Conservation (phyloP, 1,140 invertebrate genomes). For the Alviniconcha marisindica region DNA sequence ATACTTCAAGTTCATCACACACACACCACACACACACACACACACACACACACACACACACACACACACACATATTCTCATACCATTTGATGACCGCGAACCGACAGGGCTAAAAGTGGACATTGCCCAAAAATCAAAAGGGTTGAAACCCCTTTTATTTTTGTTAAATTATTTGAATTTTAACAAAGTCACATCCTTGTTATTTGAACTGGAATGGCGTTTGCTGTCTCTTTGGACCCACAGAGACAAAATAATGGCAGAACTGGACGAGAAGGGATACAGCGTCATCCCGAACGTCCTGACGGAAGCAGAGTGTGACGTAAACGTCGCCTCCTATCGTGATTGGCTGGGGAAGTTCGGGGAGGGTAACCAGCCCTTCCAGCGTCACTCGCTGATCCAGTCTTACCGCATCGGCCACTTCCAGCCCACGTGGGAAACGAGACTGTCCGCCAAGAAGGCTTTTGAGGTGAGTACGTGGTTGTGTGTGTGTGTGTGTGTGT, state of each 20-base stretch:
- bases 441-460: constrained; percentile 50
- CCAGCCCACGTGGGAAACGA: constrained; percentile 49
- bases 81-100: no score
- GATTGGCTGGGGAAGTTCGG: constrained; percentile 39
- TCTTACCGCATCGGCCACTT: constrained; percentile 54
- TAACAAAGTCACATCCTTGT: not conserved
- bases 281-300: constrained; percentile 31
- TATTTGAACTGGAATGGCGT: not conserved
- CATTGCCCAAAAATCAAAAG: no score
- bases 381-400: constrained; percentile 48
- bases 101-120: no score
- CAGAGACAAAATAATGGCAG: constrained; percentile 21
- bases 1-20: no score
- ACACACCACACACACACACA: no score
- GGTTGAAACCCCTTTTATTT: not conserved
- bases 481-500: no score
- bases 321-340: constrained; percentile 11
- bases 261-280: constrained; percentile 40
- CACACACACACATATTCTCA: no score
- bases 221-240: not conserved
- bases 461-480: constrained; percentile 40
- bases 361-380: constrained; percentile 24
- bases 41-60: no score
- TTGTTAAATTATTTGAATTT: not conserved
- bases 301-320: constrained; percentile 41